phyloP scores from a whole-genome alignment of 2,888 invertebrate species.

The Lycophotia porphyrea region DNA sequence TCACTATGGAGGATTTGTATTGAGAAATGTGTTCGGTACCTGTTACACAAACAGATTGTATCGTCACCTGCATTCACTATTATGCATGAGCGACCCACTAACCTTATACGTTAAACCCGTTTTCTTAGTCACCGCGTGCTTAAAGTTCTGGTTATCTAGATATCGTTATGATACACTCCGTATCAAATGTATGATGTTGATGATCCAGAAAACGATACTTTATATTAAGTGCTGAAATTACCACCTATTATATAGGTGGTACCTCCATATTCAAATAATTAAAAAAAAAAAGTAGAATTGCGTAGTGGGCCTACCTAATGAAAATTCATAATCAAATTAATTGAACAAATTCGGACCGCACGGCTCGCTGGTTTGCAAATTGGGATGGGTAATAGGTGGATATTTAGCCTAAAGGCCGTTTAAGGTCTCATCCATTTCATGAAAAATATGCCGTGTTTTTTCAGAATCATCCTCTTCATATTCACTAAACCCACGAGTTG shows the following conservation, averaged over 20 bases:
- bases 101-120: conserved; percentile 42
- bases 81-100: conserved; percentile 52
- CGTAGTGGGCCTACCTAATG: conserved; percentile 6
- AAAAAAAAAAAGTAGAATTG: background rate
- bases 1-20: conserved; percentile 12
- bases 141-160: conserved; percentile 17
- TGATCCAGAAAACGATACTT: conserved; percentile 6
- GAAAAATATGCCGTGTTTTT: conserved; percentile 13
- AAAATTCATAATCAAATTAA: conserved; percentile 41
- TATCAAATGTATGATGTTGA: background rate
- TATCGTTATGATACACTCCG: background rate
- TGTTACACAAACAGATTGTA: conserved; percentile 16
- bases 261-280: background rate
- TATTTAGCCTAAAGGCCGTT: conserved; percentile 10
- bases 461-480: background rate
- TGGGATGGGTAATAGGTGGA: conserved; percentile 25
- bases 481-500: conserved; percentile 10
- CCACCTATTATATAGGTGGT: background rate
- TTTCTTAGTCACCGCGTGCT: conserved; percentile 32
- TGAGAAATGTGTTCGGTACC: background rate
- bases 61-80: conserved; percentile 36
- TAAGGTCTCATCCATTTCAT: background rate
- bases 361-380: conserved; percentile 35
- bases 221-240: background rate
- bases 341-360: conserved; percentile 21